These are phyloP conservation scores for Lepidotrigona ventralis DNA, from an alignment of 1,140 invertebrate species.

Conservation along the genomic window DNA sequence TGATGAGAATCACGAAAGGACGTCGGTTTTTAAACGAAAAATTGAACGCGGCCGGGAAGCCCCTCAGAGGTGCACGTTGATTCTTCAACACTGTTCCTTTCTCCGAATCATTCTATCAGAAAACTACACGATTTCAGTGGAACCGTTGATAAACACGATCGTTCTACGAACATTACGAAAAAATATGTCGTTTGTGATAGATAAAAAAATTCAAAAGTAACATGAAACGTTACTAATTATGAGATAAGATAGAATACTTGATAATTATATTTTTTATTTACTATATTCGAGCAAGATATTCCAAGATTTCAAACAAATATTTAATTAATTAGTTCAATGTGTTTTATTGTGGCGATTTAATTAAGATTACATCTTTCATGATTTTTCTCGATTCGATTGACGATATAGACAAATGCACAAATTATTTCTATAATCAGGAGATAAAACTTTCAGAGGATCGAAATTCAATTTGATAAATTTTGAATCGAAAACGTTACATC, in stretches of 20 bases:
- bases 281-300: background rate
- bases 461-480: background rate
- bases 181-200: background rate
- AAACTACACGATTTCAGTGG: background rate
- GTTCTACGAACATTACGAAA: background rate
- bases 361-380: too few species aligned
- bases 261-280: slow-evolving; percentile 8
- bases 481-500: background rate
- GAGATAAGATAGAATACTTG: slow-evolving; percentile 22
- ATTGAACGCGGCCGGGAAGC: slow-evolving; percentile 53
- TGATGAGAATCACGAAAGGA: slow-evolving; percentile 38
- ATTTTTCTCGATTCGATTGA: too few species aligned
- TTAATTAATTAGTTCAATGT: background rate
- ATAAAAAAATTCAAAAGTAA: background rate
- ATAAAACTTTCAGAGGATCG: background rate
- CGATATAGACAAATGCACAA: background rate
- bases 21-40: slow-evolving; percentile 66
- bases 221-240: background rate
- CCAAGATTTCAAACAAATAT: background rate
- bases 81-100: slow-evolving; percentile 54
- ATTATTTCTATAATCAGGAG: background rate
- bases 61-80: slow-evolving; percentile 47
- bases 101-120: background rate
- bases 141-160: background rate
- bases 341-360: too few species aligned